Conservation (phyloP, 2,888 invertebrate species). For the Marasmarcha lunaedactyla region DNA sequence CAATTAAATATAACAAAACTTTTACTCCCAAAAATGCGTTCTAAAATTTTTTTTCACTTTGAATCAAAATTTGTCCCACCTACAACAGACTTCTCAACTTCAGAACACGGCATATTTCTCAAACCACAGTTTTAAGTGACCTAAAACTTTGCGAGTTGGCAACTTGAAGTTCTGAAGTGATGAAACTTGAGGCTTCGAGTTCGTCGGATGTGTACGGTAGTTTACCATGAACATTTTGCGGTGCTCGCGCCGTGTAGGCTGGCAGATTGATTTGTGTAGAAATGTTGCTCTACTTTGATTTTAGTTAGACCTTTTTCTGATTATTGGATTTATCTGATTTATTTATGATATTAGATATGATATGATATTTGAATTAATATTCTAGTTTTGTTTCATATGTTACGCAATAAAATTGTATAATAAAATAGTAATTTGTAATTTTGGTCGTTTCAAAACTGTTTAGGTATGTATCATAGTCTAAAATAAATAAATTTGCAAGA, state of each 20-base stretch:
- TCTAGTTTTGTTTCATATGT: too few species aligned
- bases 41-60: too few species aligned
- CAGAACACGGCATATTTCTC: slow-evolving; percentile 7
- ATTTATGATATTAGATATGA: slow-evolving; percentile 5
- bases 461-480: too few species aligned
- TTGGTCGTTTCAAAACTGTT: too few species aligned
- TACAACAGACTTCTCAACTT: slow-evolving; percentile 4
- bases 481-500: too few species aligned
- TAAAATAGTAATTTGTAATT: too few species aligned
- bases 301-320: neutral
- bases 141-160: slow-evolving; percentile 15
- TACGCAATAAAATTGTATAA: too few species aligned
- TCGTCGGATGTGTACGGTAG: slow-evolving; percentile 27
- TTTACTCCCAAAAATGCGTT: too few species aligned
- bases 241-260: slow-evolving; percentile 22
- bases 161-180: slow-evolving; percentile 17
- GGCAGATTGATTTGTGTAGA: slow-evolving; percentile 16
- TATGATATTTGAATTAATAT: too few species aligned
- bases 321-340: neutral
- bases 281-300: slow-evolving; percentile 18
- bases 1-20: too few species aligned
- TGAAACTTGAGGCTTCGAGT: slow-evolving; percentile 34
- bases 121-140: slow-evolving; percentile 6
- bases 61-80: too few species aligned
- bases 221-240: slow-evolving; percentile 39